Evolutionary conservation across 2,797 vertebrate genomes (phyloP), one percentile per base, ranked within the genome.

Genomic region (Hoplostethus atlanticus): DNA sequence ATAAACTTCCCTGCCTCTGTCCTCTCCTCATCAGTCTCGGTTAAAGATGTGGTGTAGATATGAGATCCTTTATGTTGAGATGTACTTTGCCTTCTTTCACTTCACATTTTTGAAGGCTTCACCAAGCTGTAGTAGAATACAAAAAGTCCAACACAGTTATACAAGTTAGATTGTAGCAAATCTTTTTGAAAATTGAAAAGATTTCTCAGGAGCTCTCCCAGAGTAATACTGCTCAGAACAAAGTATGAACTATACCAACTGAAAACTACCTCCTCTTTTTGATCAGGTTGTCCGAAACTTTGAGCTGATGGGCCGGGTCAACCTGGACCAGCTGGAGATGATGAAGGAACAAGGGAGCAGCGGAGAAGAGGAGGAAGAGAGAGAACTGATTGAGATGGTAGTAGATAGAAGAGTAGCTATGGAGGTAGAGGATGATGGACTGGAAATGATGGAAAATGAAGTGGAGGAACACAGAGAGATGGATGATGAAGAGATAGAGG

Each of bases 251-350:
- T 51, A 1, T 7, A 17, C 28, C n/a, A 61, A 46, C 25, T 72
- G 9, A 67, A 46, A 28, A 48, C 51, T 54, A 5, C 57, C 1
- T 69, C 12, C 38, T 83, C 64, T 77, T 64, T 76, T 21, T 57
- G 0, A 68, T 76, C 90, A 99, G 98, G 98, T 99, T 73, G 94
- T 96, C 85, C 96, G 98, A 34, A 99, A 99, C 93, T 99, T 99
- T 88, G 98, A 99, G 91, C 92, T 99, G 89, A 97, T 98, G 92
- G 98, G 98, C 65, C 94, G 96, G 12, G 96, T 99, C 87, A 97
- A 98, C 92, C 95, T 99, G 92, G 98, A 99, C 91, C 97, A 98
- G 93, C 89, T 99, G 91, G 97, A 99, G 78, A 95, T 96, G 92
- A 93, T 97, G 85, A 96, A 97, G 84, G 96, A 95, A 44, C 96